Base-by-base conservation (phyloP, 2,888 invertebrate species). In the Halictus ligatus region DNA sequence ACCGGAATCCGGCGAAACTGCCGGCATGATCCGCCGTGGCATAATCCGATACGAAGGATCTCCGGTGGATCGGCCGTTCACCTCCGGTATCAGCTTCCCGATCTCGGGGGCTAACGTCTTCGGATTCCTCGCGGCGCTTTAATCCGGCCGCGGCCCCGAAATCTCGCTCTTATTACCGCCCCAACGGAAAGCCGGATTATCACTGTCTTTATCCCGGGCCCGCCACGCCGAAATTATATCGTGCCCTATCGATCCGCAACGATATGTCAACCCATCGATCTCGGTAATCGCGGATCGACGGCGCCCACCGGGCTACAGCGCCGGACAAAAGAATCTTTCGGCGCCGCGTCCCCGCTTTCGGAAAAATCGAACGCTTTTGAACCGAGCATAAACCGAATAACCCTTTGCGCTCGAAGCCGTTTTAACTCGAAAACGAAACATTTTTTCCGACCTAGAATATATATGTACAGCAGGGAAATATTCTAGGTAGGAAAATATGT, bases 201-300 rank as follows among this genome's bases (percentile, higher is more conserved):
- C 85, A 89, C 87, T 84, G 83, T 89, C 81, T 89, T 90, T 88
- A 90, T 85, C 87, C 75, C 29, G 15, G 60, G 10, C 71, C 50
- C 35, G 73, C 12, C 64, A 13, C 69, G 13, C 43, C 78, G 54
- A 89, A 91, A 90, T 87, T 88, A 83, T 69, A 83, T 89, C 80
- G 76, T 80, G 82, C 35, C 71, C 85, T 88, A 83, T 87, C 88
- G 85, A 88, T 86, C 73, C 54, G 43, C 82, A 75, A 79, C 83
- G 74, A 88, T 88, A 87, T 92, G 90, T 91, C 90, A 88, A 84
- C 87, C 84, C 64, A 75, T 86, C 80, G 84, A 88, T 88, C 75
- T 29, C 35, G 72, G 58, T 86, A 80, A 90, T 90, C 71, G 48
- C 67, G 7, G 72, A 50, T 82, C 73, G 58, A 71, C 40, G 25